Percentiles rank a stretch among this genome's conserved stretches.
Conservation (phyloP, 2,797 vertebrate genomes). For the Chiroxiphia lanceolata region DNA sequence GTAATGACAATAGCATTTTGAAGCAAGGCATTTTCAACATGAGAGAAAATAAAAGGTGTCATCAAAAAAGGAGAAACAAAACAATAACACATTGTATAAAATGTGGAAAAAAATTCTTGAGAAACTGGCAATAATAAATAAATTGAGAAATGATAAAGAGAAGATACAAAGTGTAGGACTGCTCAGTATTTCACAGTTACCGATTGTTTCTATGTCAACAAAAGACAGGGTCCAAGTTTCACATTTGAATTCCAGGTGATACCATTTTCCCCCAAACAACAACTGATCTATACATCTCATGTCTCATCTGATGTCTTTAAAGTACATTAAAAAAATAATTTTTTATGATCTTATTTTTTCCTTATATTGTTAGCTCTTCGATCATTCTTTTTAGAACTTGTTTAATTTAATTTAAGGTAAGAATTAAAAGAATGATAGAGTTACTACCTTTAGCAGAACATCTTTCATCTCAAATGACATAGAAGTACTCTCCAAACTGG, state of each 20-base stretch:
- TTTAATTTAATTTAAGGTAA: neutral
- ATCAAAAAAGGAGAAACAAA: neutral
- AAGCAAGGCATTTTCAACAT: conserved; percentile 20
- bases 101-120: neutral
- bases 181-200: neutral
- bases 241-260: neutral
- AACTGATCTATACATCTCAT: neutral
- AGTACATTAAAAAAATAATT: neutral
- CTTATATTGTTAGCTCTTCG: neutral
- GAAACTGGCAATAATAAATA: neutral
- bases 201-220: neutral
- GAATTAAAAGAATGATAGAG: neutral
- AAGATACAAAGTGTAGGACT: neutral
- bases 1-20: neutral
- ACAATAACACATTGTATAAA: neutral
- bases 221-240: neutral
- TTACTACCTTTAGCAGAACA: neutral
- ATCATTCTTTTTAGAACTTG: neutral
- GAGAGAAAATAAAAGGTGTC: neutral
- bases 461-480: neutral
- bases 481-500: neutral
- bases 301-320: neutral
- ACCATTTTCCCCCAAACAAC: neutral
- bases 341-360: neutral
- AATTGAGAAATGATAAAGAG: neutral